A percentile compares a stretch with the other conserved stretches of the same genome.
phyloP scores from a whole-genome alignment of 1,140 invertebrate species.

The Bombus ignitus region DNA sequence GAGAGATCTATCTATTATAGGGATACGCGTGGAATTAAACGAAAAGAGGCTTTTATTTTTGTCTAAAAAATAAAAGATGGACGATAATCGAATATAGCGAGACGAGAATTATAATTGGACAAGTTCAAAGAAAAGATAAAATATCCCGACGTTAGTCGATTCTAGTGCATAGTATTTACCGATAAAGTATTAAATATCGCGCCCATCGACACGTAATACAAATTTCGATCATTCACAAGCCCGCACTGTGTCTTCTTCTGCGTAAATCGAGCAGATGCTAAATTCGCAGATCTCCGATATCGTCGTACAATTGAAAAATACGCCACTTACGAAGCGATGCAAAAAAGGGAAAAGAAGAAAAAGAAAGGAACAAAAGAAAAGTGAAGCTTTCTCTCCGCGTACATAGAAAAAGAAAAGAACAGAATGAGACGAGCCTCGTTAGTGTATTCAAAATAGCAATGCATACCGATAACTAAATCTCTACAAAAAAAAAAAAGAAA shows the following conservation, averaged over 20 bases:
- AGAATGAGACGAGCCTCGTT: neutral
- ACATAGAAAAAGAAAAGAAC: neutral
- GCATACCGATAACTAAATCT: slow-evolving; percentile 21
- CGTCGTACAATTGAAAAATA: neutral
- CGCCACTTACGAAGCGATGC: neutral
- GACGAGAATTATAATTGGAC: neutral
- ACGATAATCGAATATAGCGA: slow-evolving; percentile 21
- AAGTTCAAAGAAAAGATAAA: slow-evolving; percentile 16
- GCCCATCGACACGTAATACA: slow-evolving; percentile 5
- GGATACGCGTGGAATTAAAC: slow-evolving; percentile 42
- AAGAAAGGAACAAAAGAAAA: neutral
- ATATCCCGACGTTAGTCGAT: slow-evolving; percentile 39
- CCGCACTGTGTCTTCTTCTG: slow-evolving; percentile 20
- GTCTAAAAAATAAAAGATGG: slow-evolving; percentile 15
- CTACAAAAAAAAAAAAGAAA: no score
- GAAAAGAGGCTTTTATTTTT: slow-evolving; percentile 45
- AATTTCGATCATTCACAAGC: neutral
- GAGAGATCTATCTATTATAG: slow-evolving; percentile 37
- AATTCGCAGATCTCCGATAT: neutral
- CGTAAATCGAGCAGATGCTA: neutral
- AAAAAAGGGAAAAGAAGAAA: neutral
- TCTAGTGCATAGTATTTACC: slow-evolving; percentile 31
- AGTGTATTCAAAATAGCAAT: slow-evolving; percentile 46
- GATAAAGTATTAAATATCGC: slow-evolving; percentile 31
- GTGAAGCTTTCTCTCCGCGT: neutral